phyloP scores from a whole-genome alignment of 1,140 invertebrate species.

The Stratiolaelaps scimitus region DNA sequence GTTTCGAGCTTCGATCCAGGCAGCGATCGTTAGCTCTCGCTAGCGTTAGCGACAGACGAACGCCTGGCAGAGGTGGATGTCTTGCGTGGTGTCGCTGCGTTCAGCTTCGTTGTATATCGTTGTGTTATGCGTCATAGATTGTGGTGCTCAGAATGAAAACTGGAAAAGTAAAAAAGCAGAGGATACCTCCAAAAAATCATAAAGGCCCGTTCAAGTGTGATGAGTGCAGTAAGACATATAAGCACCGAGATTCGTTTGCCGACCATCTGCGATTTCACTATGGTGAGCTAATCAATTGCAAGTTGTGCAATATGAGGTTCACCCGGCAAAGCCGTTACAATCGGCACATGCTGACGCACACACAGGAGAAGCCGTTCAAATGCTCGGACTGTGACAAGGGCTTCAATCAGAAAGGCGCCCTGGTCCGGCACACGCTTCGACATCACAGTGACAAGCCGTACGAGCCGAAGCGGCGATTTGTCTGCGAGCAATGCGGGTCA shows the following conservation, averaged over 20 bases:
- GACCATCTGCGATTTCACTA: background rate
- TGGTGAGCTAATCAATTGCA: slow-evolving; percentile 55
- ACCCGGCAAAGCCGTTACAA: slow-evolving; percentile 73
- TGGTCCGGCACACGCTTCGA: slow-evolving; percentile 65
- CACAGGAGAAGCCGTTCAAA: slow-evolving; percentile 66
- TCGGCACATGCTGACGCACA: slow-evolving; percentile 72
- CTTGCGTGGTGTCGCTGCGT: too few relatives aligned
- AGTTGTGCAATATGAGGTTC: slow-evolving; percentile 75
- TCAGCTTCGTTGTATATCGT: too few relatives aligned
- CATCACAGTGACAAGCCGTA: slow-evolving; percentile 56
- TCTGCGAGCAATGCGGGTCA: background rate
- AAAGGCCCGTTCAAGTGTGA: background rate
- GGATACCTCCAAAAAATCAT: background rate
- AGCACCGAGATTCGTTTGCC: background rate
- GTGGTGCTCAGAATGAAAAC: too few relatives aligned
- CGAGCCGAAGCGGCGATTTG: slow-evolving; percentile 36
- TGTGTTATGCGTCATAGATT: too few relatives aligned
- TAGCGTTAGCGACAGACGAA: too few relatives aligned
- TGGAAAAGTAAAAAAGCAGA: too few relatives aligned
- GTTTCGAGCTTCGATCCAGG: too few relatives aligned
- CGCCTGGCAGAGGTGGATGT: too few relatives aligned
- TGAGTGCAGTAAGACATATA: background rate
- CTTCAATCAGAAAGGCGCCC: slow-evolving; percentile 69
- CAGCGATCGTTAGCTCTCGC: too few relatives aligned
- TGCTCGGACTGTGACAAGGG: slow-evolving; percentile 63